phyloP scores from a whole-genome alignment of 2,797 vertebrate species.

The Chelon auratus region DNA sequence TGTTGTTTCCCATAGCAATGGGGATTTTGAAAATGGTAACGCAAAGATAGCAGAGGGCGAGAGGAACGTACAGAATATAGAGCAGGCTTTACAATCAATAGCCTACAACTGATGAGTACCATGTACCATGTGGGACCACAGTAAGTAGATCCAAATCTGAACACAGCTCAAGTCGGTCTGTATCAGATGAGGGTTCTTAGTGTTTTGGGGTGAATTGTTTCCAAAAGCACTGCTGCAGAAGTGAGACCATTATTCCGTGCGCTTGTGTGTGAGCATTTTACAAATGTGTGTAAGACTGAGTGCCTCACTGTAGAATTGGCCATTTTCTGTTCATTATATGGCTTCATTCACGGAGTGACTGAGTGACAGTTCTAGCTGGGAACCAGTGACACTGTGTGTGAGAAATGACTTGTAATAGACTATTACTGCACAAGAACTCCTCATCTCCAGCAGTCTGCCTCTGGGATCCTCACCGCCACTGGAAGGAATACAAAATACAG shows the following conservation, averaged over 20 bases:
- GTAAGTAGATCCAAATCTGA: background rate
- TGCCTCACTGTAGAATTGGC: conserved; percentile 7
- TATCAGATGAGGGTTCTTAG: background rate
- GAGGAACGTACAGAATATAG: too few species aligned
- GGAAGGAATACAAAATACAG: conserved; percentile 31
- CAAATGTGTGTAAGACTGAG: background rate
- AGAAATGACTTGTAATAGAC: conserved; percentile 56
- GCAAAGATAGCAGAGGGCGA: too few species aligned
- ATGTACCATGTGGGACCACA: background rate
- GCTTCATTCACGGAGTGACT: conserved; percentile 40
- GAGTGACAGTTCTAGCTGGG: conserved; percentile 23
- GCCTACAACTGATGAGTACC: too few species aligned
- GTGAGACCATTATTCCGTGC: conserved; percentile 12
- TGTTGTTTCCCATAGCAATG: too few species aligned
- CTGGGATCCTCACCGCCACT: conserved; percentile 27
- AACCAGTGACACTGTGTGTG: conserved; percentile 35
- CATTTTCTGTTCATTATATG: conserved; percentile 49
- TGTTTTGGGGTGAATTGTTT: background rate
- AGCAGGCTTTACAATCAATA: too few species aligned
- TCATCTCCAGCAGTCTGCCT: conserved; percentile 46
- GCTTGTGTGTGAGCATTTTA: conserved; percentile 5
- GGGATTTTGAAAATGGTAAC: too few species aligned
- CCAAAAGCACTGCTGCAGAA: background rate
- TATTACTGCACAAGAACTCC: conserved; percentile 53
- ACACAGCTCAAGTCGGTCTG: background rate